Conservation (phyloP, 2,113 vertebrate species). For the Nannospalax galili region DNA sequence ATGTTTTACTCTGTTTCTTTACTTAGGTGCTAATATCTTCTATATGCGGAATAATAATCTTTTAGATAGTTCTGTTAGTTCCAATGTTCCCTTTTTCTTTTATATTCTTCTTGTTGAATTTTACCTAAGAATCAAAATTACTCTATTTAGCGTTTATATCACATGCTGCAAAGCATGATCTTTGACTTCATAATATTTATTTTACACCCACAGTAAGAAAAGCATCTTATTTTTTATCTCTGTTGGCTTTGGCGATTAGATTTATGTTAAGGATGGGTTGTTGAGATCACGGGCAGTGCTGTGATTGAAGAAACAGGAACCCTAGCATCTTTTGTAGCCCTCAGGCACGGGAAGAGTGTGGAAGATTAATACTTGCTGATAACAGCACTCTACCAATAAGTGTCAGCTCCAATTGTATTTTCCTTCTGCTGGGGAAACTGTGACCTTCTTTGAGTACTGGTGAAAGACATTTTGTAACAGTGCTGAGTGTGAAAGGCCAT, state of each 20-base stretch:
- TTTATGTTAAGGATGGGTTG: not conserved
- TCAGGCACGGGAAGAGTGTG: slow-evolving; percentile 25
- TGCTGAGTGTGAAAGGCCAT: not conserved
- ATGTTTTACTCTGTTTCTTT: slow-evolving; percentile 6
- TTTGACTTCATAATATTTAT: not conserved
- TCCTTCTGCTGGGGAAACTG: slow-evolving; percentile 40
- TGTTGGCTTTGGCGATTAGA: not conserved
- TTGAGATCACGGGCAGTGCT: not conserved
- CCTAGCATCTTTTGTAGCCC: not conserved
- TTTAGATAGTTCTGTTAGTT: not conserved
- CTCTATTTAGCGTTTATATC: not conserved
- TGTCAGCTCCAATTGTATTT: slow-evolving; percentile 51
- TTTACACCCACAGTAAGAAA: not conserved
- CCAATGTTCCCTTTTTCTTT: not conserved
- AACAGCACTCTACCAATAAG: not conserved
- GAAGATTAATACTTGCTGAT: slow-evolving; percentile 54
- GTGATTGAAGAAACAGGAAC: slow-evolving; percentile 54
- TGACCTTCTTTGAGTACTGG: slow-evolving; percentile 44
- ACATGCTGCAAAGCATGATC: not conserved
- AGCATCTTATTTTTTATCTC: slow-evolving; percentile 1
- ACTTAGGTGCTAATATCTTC: not conserved
- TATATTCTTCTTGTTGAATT: not conserved
- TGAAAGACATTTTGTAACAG: not conserved
- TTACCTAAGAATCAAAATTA: slow-evolving; percentile 19
- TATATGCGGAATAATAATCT: not conserved